Evolutionary conservation across 2,797 vertebrate genomes (phyloP), one percentile per base, ranked within the genome.

Genomic region (Gymnoscopelus braueri): DNA sequence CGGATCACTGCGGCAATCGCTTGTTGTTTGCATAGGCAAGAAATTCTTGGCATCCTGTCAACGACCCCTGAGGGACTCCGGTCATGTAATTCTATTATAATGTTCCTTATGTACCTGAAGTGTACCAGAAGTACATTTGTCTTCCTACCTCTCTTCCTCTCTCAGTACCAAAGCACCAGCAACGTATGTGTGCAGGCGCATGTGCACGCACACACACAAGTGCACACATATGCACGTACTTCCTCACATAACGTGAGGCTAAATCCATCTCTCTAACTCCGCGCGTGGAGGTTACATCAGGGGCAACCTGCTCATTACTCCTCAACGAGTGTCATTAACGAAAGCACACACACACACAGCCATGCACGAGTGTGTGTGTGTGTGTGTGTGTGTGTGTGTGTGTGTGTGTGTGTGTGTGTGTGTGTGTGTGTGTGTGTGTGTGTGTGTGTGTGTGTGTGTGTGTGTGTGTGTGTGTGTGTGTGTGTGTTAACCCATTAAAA

Each of bases 221-320:
- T 32, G 50, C 49, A 48, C 44, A 35, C 63, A 9, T 13, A 48
- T 29, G 51, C 72, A 6, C 61, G 51, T 13, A 29, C 44, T 58
- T 39, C 3, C 10, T 50, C 19, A 26, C 35, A 35, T 63, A 48
- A 3, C 68, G 60, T 35, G 9, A 72, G 56, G 77, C 48, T 32
- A 64, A 75, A 87, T 90, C 78, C 84, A 85, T 91, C 88, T 90
- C 83, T 71, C 72, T 82, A 79, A 78, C 81, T 88, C 84, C 76
- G 75, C 78, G 54, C 49, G 61, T 69, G 67, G 84, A 86, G 90
- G 89, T 93, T 89, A 90, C 74, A 65, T 82, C 83, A 78, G 83
- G 87, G 85, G 75, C 85, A 92, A 86, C 87, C 85, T 74, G 82
- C 88, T 93, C 88, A 92, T 94, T 93, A 92, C 84, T 92, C 85